Base-by-base conservation (phyloP, 2,888 invertebrate species). In the Hartigia nigra region DNA sequence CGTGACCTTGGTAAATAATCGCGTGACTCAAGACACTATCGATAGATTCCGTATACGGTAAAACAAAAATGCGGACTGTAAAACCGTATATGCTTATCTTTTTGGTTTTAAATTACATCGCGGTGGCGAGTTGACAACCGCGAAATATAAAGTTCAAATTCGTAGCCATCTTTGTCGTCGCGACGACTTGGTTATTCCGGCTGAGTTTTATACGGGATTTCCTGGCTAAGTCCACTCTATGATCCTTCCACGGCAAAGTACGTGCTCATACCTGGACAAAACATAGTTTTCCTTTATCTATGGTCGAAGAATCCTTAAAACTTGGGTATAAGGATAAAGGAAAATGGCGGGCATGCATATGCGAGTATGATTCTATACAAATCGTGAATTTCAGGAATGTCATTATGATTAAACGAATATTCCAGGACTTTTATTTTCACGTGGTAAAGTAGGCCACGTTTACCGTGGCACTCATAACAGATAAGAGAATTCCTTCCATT, bases 261-360 rank as follows among this genome's bases (percentile, higher is more conserved):
- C 90, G 90, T 90, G 90, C 90, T 88, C 89, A 90, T 90, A 90
- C 90, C 90, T 90, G 87, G 88, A 89, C 90, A 89, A 89, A 90
- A 90, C 89, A 23, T 9, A 23, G 55, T 23, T 55, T 55, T 55
- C 55, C 23, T 55, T 23, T 23, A 14, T 55, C 55, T 55, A 55
- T 55, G 55, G 23, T 55, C 23, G 55, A 55, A 9, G 55, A 55
- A 23, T 55, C 23, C 14, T 55, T 55, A 55, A 55, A 23, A 23
- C 55, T 5, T 55, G 9, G 55, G 5, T 55, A 23, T 55, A 55
- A 2, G 23, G 23, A 55, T 23, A 23, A 9, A 55, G 23, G 55
- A 23, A 23, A 55, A 55, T 55, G 5, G 23, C 55, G 23, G 55
- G 23, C 23, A 23, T 14, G 2, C 55, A 39, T 14, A 5, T 0